phyloP scores from a whole-genome alignment of 2,797 vertebrate species.

The Microhierax caerulescens region DNA sequence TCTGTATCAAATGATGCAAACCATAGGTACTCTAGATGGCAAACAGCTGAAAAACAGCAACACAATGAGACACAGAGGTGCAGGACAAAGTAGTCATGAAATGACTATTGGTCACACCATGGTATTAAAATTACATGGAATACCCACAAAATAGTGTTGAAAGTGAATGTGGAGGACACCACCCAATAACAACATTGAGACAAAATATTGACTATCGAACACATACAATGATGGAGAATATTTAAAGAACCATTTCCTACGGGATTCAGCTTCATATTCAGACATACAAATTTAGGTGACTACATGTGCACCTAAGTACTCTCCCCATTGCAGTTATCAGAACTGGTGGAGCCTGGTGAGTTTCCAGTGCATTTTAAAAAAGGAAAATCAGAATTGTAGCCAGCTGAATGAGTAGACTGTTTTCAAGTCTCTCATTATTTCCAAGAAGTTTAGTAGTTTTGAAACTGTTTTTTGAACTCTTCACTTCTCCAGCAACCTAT shows the following conservation, averaged over 20 bases:
- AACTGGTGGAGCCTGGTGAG: neutral
- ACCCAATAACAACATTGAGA: neutral
- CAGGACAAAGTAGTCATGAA: neutral
- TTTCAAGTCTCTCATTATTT: neutral
- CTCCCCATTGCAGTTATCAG: neutral
- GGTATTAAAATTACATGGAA: neutral
- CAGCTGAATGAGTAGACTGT: neutral
- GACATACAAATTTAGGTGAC: neutral
- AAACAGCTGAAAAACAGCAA: neutral
- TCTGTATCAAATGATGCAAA: neutral
- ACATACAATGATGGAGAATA: neutral
- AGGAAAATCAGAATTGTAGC: neutral
- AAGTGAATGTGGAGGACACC: neutral
- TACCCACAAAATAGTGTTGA: neutral
- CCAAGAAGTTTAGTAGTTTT: neutral
- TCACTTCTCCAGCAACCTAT: neutral
- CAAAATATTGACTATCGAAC: neutral
- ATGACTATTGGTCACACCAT: neutral
- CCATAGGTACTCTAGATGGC: neutral
- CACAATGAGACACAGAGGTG: neutral
- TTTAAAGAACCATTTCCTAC: neutral
- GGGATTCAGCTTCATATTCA: rapidly evolving
- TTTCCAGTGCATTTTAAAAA: neutral
- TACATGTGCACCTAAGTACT: neutral
- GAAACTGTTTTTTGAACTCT: neutral